A percentile compares a stretch with the other conserved stretches of the same genome.
Conservation (phyloP, 2,888 invertebrate genomes). For the Phyto melanocephala region DNA sequence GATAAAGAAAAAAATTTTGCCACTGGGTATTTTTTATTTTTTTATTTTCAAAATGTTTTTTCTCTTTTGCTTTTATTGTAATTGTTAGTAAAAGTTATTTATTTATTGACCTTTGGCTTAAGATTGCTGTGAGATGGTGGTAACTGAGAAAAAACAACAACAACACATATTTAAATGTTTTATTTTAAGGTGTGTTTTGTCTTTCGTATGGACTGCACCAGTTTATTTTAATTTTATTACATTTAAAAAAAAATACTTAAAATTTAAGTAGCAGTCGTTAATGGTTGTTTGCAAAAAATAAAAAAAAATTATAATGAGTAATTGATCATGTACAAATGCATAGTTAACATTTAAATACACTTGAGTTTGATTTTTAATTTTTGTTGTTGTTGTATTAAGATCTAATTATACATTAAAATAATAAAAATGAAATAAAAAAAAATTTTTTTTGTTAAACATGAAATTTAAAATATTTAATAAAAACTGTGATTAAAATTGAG, state of each 20-base stretch:
- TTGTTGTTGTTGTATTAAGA: background rate
- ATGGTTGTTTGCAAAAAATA: background rate
- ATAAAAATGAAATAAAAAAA: too few relatives aligned
- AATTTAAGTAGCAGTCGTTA: background rate
- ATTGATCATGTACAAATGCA: background rate
- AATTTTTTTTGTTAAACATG: too few relatives aligned
- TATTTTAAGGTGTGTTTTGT: background rate
- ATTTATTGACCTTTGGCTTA: conserved; percentile 48
- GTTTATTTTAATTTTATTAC: background rate
- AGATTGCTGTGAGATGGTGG: background rate
- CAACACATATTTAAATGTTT: background rate
- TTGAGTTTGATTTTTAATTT: background rate
- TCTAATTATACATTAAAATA: too few relatives aligned
- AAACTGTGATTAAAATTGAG: too few relatives aligned
- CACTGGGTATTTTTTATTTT: background rate
- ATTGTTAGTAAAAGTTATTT: conserved; percentile 51
- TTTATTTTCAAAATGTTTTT: background rate
- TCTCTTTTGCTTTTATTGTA: conserved; percentile 31
- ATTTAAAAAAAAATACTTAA: background rate
- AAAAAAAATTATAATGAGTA: background rate
- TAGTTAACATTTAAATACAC: background rate
- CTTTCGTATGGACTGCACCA: background rate
- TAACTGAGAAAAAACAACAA: too few relatives aligned
- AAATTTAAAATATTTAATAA: too few relatives aligned
- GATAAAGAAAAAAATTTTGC: too few relatives aligned